Percentiles rank a stretch among this genome's conserved stretches.
phyloP scores from a whole-genome alignment of 1,140 invertebrate species.

The Cecropterus lyciades region DNA sequence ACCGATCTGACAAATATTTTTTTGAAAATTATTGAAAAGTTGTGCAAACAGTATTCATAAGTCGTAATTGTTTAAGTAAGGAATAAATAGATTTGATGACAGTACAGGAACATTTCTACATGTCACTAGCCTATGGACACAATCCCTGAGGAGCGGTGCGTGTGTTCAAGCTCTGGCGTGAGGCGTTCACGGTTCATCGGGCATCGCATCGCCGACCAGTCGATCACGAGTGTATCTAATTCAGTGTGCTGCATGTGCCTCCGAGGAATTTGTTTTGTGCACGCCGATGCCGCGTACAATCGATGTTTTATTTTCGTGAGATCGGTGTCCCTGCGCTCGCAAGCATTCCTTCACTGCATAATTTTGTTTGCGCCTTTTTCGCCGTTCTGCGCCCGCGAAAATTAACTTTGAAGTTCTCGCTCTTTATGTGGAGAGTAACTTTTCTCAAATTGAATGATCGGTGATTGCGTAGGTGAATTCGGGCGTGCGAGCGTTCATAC shows the following conservation, averaged over 20 bases:
- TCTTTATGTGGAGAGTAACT: slow-evolving; percentile 36
- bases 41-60: no score
- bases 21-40: no score
- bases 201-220: slow-evolving; percentile 57
- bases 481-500: slow-evolving; percentile 36
- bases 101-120: background rate
- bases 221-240: slow-evolving; percentile 77
- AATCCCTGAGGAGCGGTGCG: slow-evolving; percentile 37
- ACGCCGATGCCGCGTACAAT: slow-evolving; percentile 66
- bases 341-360: slow-evolving; percentile 62
- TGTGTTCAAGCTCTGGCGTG: slow-evolving; percentile 28
- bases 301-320: slow-evolving; percentile 73
- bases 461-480: slow-evolving; percentile 37
- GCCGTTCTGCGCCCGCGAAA: slow-evolving; percentile 42
- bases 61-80: no score
- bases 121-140: slow-evolving; percentile 3
- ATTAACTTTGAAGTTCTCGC: slow-evolving; percentile 59
- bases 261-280: slow-evolving; percentile 77
- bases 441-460: slow-evolving; percentile 40
- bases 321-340: slow-evolving; percentile 61
- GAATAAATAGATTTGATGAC: background rate
- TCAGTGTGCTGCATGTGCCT: slow-evolving; percentile 72
- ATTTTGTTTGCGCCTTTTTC: slow-evolving; percentile 66
- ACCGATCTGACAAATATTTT: no score
- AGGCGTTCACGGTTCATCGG: slow-evolving; percentile 64